These are phyloP conservation scores for Melinaea menophilus DNA, from an alignment of 2,888 invertebrate species.

Conservation along the genomic window DNA sequence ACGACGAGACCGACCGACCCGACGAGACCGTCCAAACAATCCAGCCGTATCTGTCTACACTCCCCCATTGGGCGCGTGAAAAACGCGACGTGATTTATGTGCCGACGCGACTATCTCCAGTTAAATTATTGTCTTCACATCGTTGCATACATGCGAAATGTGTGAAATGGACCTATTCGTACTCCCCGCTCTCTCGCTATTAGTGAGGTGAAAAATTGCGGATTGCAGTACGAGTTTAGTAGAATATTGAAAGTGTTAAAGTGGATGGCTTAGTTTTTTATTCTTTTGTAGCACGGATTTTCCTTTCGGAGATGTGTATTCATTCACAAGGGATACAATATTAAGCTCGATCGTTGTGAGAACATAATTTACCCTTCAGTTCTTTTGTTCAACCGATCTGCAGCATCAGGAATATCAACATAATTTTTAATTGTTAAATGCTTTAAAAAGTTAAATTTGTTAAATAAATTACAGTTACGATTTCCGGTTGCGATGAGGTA, in stretches of 20 bases:
- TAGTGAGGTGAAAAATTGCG: constrained; percentile 22
- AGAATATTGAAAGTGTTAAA: background rate
- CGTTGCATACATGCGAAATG: constrained; percentile 59
- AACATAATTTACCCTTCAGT: no score
- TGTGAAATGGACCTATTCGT: constrained; percentile 46
- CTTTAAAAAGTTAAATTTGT: no score
- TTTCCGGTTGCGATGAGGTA: no score
- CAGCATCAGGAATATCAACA: no score
- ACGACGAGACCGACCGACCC: no score
- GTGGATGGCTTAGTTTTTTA: background rate
- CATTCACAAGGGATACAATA: background rate
- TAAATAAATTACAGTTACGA: no score
- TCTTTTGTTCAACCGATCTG: no score
- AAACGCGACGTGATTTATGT: constrained; percentile 66
- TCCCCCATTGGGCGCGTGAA: constrained; percentile 49
- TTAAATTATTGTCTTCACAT: constrained; percentile 61
- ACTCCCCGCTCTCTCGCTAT: constrained; percentile 22
- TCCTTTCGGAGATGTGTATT: background rate
- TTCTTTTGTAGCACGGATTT: background rate
- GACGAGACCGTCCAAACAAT: constrained; percentile 16
- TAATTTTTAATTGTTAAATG: no score
- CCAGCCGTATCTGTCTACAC: constrained; percentile 34
- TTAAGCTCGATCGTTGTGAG: no score
- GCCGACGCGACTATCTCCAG: constrained; percentile 58
- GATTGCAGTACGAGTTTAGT: background rate